A percentile compares a stretch with the other conserved stretches of the same genome.
Conservation (phyloP, 53 echinoderm and acorn worm genomes). For the Paracentrotus lividus region DNA sequence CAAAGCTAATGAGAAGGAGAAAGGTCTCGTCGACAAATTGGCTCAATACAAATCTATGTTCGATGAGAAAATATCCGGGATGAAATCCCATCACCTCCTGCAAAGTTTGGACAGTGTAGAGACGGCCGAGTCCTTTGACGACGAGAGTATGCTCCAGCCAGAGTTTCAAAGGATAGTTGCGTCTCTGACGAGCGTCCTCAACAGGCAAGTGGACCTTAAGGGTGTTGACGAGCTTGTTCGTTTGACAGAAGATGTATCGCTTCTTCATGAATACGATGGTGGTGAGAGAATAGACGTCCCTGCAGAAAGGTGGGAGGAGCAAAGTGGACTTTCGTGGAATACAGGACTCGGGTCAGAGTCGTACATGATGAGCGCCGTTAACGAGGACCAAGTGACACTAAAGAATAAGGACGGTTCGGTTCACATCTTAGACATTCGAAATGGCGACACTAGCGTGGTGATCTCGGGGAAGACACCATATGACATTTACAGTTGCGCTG, state of each 20-base stretch:
- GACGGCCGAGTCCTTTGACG: not conserved
- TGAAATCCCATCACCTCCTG: conserved; percentile 13
- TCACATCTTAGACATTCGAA: not conserved
- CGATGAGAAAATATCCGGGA: not conserved
- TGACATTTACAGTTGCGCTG: conserved; percentile 40
- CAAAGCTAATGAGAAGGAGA: not conserved
- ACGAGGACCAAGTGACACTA: not conserved
- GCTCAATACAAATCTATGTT: not conserved
- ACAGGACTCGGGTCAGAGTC: not conserved
- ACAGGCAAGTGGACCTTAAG: not conserved
- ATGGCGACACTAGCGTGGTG: not conserved
- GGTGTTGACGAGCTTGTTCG: conserved; percentile 3
- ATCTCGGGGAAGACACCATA: conserved; percentile 20
- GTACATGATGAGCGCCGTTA: conserved; percentile 15
- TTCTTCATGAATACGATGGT: not conserved
- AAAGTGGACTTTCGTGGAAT: not conserved
- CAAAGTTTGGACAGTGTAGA: conserved; percentile 6
- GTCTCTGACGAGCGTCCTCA: not conserved
- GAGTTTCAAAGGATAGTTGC: not conserved
- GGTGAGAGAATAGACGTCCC: not conserved
- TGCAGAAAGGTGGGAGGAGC: not conserved
- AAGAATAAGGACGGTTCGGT: conserved; percentile 2
- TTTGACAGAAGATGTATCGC: not conserved
- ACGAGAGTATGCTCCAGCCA: not conserved
- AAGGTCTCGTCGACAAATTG: not conserved